These are phyloP conservation scores for Acanthosepion lycidas DNA, from an alignment of 2,888 invertebrate species.

Conservation along the genomic window DNA sequence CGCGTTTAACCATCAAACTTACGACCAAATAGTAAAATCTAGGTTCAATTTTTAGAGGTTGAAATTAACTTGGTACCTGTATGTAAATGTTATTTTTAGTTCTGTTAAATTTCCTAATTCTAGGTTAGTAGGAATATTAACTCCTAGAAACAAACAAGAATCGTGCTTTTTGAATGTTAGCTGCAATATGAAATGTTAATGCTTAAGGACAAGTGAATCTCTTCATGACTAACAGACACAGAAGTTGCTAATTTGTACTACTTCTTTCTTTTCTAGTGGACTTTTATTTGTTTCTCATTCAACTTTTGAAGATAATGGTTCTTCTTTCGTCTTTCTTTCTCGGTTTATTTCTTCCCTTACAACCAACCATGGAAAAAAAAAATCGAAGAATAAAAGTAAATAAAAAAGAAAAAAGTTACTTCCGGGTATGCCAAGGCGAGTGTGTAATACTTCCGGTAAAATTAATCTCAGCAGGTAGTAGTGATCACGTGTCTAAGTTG, in stretches of 20 bases:
- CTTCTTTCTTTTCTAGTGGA: neutral
- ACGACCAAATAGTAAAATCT: no score
- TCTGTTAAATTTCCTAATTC: no score
- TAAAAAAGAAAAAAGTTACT: neutral
- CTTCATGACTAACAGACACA: neutral
- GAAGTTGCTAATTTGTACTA: neutral
- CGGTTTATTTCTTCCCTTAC: neutral
- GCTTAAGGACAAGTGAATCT: neutral
- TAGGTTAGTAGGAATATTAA: no score
- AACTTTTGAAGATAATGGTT: neutral
- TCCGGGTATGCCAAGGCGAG: neutral
- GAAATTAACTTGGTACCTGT: no score
- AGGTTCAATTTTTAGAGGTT: no score
- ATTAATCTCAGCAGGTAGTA: conserved; percentile 20
- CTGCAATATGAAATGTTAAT: neutral
- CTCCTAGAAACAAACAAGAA: no score
- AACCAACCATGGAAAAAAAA: neutral
- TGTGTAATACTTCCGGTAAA: conserved; percentile 33
- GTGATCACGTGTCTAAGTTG: neutral
- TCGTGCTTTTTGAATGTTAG: no score
- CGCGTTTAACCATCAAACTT: no score
- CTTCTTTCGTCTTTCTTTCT: neutral
- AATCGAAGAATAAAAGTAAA: neutral
- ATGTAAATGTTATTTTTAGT: no score
- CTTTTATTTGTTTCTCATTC: neutral